phyloP scores from a whole-genome alignment of 2,113 vertebrate species.

The Ginglymostoma cirratum region DNA sequence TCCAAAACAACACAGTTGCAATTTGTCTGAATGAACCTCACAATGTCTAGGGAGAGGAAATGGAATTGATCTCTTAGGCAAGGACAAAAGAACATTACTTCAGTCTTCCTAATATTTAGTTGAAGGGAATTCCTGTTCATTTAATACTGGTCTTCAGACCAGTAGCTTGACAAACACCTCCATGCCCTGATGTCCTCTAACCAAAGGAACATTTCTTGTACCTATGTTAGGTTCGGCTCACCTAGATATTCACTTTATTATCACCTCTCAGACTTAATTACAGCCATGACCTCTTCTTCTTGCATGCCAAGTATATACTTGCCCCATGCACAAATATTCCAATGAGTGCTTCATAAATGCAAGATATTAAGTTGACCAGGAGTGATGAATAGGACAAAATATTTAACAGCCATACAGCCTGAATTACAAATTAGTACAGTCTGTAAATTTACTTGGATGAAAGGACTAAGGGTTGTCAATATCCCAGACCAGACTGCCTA shows the following conservation, averaged over 20 bases:
- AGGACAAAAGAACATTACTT: not conserved
- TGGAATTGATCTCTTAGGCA: not conserved
- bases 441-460: not conserved
- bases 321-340: not conserved
- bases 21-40: not conserved
- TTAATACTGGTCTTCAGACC: not conserved
- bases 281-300: not conserved
- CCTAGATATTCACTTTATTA: not conserved
- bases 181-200: not conserved
- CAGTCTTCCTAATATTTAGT: not conserved
- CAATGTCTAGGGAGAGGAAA: not conserved
- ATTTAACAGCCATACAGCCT: not conserved
- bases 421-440: not conserved
- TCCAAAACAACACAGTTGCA: not conserved
- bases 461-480: not conserved
- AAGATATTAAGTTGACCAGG: not conserved
- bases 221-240: too few relatives aligned
- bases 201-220: not conserved
- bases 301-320: not conserved
- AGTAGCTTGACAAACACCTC: not conserved
- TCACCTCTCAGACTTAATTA: not conserved
- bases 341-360: not conserved
- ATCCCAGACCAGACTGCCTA: too few relatives aligned
- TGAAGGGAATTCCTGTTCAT: not conserved
- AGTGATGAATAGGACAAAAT: not conserved